phyloP scores from a whole-genome alignment of 2,888 invertebrate genomes.

The Tenthredo notha region DNA sequence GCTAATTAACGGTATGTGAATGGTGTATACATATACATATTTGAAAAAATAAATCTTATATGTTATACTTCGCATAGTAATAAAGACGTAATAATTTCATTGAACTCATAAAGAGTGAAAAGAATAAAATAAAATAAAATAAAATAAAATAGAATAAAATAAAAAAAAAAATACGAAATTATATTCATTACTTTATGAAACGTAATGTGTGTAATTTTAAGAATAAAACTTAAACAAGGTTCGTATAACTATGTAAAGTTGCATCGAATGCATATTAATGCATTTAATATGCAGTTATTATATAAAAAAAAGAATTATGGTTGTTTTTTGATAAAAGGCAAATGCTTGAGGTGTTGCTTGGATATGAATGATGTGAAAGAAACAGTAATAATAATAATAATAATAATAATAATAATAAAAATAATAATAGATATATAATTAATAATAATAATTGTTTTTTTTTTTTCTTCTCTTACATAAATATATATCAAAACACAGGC shows the following conservation, averaged over 20 bases:
- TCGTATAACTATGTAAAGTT: conserved; percentile 43
- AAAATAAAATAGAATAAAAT: neutral
- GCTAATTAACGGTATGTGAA: conserved; percentile 59
- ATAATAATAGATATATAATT: conserved; percentile 44
- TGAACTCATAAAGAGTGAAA: conserved; percentile 9
- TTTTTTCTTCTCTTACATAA: conserved; percentile 25
- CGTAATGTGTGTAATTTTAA: conserved; percentile 46
- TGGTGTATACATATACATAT: conserved; percentile 54
- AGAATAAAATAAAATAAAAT: neutral
- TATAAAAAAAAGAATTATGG: conserved; percentile 45
- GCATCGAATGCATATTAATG: conserved; percentile 50
- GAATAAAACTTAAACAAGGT: conserved; percentile 10
- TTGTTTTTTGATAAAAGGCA: conserved; percentile 66
- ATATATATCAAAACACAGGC: conserved; percentile 43
- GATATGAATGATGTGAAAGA: conserved; percentile 42
- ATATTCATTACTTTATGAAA: conserved; percentile 49
- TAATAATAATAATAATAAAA: conserved; percentile 52
- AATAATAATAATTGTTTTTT: conserved; percentile 24
- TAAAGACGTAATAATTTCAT: conserved; percentile 28
- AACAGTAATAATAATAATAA: conserved; percentile 52
- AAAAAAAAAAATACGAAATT: conserved; percentile 22
- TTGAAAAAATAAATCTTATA: conserved; percentile 26
- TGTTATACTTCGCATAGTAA: conserved; percentile 56
- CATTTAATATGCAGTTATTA: conserved; percentile 49
- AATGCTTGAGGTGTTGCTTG: conserved; percentile 67